Evolutionary conservation across 2,888 invertebrate genomes (phyloP).

Genomic region (Cotesia congregata): DNA sequence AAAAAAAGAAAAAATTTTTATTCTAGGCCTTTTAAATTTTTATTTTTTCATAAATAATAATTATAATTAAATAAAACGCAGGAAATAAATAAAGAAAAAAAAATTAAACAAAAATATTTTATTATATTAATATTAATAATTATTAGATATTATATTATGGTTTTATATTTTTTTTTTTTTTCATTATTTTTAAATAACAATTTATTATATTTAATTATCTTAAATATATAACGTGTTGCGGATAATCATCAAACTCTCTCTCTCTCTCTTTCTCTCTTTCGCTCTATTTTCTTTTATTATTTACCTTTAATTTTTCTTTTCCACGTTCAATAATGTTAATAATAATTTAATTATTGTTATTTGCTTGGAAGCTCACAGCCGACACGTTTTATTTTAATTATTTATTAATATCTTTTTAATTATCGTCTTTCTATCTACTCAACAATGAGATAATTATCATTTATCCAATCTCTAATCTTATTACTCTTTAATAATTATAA

Average conservation of each 20-base stretch:
- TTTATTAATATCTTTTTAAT: constrained; percentile 54
- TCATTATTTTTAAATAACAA: constrained; percentile 30
- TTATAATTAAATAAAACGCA: background rate
- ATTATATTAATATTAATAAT: background rate
- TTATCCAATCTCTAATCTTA: constrained; percentile 28
- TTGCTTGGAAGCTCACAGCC: constrained; percentile 71
- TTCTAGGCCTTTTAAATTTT: constrained; percentile 28
- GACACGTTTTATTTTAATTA: constrained; percentile 61
- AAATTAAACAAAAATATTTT: constrained; percentile 1
- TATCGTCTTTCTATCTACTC: constrained; percentile 40
- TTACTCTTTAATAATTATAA: constrained; percentile 5
- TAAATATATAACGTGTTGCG: constrained; percentile 51
- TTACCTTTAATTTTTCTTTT: constrained; percentile 20
- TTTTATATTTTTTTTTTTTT: constrained; percentile 11
- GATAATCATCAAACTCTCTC: constrained; percentile 3
- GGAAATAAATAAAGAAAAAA: background rate
- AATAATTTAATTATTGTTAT: constrained; percentile 71
- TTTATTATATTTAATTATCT: constrained; percentile 54
- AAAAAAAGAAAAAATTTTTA: background rate
- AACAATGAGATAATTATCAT: constrained; percentile 2
- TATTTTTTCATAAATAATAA: constrained; percentile 3
- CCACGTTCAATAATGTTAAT: constrained; percentile 59
- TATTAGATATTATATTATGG: background rate
- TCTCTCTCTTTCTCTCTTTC: background rate
- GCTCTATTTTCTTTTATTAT: background rate